Base-by-base conservation (phyloP, 2,113 vertebrate species). In the Xenopus tropicalis region DNA sequence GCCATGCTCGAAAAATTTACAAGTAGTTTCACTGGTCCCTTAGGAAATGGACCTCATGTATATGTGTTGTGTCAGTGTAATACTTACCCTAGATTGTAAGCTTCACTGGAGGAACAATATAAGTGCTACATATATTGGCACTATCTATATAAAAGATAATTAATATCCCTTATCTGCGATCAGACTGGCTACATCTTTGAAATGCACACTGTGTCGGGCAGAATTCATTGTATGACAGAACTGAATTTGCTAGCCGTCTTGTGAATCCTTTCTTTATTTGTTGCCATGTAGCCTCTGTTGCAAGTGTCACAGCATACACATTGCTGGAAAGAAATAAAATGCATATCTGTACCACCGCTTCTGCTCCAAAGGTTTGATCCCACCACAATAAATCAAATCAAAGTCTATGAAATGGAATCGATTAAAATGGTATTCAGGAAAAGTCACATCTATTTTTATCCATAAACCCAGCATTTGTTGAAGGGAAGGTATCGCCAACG, bases 391-490 rank as follows among this genome's bases (percentile, higher is more conserved):
- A 54, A 54, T 54, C 16, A 54, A 8, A n/a, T 1, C 17, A 54
- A 54, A 54, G 19, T 54, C 52, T 17, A 1, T 54, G 17, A 54
- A 54, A 54, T n/a, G 9, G 16, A 54, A 54, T 54, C 52, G 19
- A 54, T 54, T 54, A 17, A 54, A 54, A 54, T 54, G 52, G 16
- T 19, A 54, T 54, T 54, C 52, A 17, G 19, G 19, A 54, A 48
- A 54, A 54, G 19, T n/a, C 52, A 54, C 52, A 54, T 54, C 52
- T 54, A n/a, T 54, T 54, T 54, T 54, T 54, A 54, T 54, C 52
- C 19, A 54, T 19, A 17, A n/a, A 54, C 14, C 14, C 19, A 54
- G 52, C 16, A 17, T n/a, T 17, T 54, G 16, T 17, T 54, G 52
- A 54, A 54, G 16, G 1, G 52, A 54, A 54, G 19, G 52, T 54